These are phyloP conservation scores for Heliconius melpomene DNA, from an alignment of 1,140 invertebrate genomes.

Conservation along the genomic window DNA sequence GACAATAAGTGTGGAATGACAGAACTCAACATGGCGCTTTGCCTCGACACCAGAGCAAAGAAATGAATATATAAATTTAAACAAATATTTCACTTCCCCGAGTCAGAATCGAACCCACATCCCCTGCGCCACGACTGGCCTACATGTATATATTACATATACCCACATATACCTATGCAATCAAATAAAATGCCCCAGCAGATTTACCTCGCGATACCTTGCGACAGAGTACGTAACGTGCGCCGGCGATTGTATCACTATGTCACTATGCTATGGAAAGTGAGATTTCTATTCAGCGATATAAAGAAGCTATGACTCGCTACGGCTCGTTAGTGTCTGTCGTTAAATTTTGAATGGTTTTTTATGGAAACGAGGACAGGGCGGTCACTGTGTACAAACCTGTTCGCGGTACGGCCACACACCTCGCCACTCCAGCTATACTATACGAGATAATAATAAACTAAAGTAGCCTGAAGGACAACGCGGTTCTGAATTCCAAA, in stretches of 20 bases:
- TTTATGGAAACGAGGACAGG: constrained; percentile 52
- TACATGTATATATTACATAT: neutral
- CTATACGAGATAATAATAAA: constrained; percentile 37
- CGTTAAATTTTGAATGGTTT: constrained; percentile 70
- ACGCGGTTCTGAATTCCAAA: constrained; percentile 28
- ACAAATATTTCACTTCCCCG: too few species aligned
- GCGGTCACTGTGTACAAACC: constrained; percentile 53
- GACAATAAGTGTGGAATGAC: too few species aligned
- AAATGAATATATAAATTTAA: too few species aligned
- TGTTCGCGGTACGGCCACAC: constrained; percentile 64
- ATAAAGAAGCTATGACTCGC: constrained; percentile 47
- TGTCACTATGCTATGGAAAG: constrained; percentile 64
- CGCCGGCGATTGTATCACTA: constrained; percentile 54
- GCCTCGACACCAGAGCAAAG: neutral
- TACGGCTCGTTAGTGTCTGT: constrained; percentile 51
- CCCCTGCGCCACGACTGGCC: too few species aligned
- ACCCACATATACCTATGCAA: neutral
- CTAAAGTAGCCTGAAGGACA: constrained; percentile 36
- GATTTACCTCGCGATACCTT: constrained; percentile 40
- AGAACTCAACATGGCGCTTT: neutral
- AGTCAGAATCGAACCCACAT: too few species aligned
- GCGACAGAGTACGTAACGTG: constrained; percentile 49
- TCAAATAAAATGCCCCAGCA: constrained; percentile 32
- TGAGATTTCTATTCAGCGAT: constrained; percentile 60
- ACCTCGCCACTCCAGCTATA: constrained; percentile 49